Conservation (phyloP, 2,797 vertebrate genomes). For the Anomalospiza imberbis region DNA sequence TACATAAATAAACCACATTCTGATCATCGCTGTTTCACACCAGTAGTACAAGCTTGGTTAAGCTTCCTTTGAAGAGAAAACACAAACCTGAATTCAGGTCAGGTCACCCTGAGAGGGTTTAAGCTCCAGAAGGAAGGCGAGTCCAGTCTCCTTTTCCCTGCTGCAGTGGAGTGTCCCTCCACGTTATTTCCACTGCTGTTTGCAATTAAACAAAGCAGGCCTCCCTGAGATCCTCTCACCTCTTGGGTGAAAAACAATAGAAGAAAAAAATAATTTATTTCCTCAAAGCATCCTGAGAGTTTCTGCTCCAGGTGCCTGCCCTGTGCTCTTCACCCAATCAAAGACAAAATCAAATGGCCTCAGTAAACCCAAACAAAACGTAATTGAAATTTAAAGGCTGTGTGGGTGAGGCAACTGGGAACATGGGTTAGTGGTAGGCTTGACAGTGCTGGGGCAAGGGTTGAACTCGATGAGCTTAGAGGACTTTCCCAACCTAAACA, state of each 20-base stretch:
- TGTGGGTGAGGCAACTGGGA: background rate
- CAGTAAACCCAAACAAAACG: rapidly evolving
- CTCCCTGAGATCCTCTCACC: background rate
- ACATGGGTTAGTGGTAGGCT: background rate
- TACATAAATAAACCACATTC: background rate
- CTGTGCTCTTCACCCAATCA: background rate
- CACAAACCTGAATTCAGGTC: background rate
- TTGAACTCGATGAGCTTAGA: background rate
- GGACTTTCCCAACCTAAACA: background rate
- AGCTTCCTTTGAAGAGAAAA: background rate
- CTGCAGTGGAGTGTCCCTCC: rapidly evolving
- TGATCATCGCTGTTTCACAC: background rate
- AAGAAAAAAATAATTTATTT: background rate
- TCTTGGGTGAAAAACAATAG: background rate
- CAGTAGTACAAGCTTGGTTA: background rate
- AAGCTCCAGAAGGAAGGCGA: background rate
- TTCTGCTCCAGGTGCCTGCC: background rate
- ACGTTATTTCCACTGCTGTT: background rate
- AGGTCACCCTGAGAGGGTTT: background rate
- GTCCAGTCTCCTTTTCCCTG: background rate
- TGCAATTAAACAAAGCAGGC: background rate
- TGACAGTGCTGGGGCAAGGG: background rate
- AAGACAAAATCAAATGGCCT: background rate
- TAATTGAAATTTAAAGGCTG: background rate
- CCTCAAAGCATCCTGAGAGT: background rate